Evolutionary conservation across 2,113 vertebrate genomes (phyloP), one percentile per base, ranked within the genome.

Genomic region (Labrus mixtus): DNA sequence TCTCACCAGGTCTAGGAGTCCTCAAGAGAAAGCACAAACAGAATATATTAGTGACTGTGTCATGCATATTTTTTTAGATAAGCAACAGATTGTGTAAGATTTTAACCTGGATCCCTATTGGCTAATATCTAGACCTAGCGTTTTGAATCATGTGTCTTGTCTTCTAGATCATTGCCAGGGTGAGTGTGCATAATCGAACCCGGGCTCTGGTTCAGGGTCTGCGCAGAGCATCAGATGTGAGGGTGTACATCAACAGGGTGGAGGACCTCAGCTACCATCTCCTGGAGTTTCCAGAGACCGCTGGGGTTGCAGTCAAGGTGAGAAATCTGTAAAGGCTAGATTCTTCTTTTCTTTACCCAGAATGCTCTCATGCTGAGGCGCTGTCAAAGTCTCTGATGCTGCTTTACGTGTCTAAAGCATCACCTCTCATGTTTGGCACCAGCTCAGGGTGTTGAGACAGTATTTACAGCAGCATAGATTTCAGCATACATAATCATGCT

Each of bases 211-310:
- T 97, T 58, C 96, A 97, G 88, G 95, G 97, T 10, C 90, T 99
- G 20, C 92, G 95, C 89, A 95, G 97, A 91, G 95, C 97, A 2
- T 90, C 96, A 19, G 95, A 97, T 82, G 95, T 94, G 39, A 95
- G 93, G 83, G 88, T 98, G 67, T 98, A 96, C 89, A 95, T 98
- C 90, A 97, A 91, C 90, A 95, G 97, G 41, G 95, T 99, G 82
- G 97, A 99, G 93, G 98, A 99, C 87, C 90, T 99, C 80, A 97
- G 95, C 79, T 97, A 96, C 76, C 98, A 99, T 87, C 96, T 99
- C 66, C 91, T 99, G 82, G 96, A 98, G 92, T 99, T 97, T 93
- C 97, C 97, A 64, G 98, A 99, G 75, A 97, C 96, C 58, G 94
- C 95, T 89, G 95, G 94, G 60, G 94, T 97, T 78, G 97, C 97